Percentiles rank a stretch among this genome's conserved stretches.
Conservation (phyloP, 2,797 vertebrate genomes). For the Leptoclinus maculatus region DNA sequence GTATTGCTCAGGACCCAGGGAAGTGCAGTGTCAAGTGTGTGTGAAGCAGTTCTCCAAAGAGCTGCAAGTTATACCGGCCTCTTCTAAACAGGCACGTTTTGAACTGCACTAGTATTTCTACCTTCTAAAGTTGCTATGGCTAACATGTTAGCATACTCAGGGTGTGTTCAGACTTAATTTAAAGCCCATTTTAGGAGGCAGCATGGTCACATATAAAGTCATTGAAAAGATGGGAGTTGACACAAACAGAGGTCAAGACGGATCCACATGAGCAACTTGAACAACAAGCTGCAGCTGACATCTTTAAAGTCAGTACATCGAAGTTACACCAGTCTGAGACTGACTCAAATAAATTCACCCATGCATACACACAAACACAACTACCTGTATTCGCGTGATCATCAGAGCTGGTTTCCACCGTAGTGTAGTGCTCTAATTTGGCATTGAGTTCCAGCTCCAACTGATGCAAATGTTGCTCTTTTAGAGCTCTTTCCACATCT, state of each 20-base stretch:
- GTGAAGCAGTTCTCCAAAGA: too few species aligned
- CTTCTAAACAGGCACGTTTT: too few species aligned
- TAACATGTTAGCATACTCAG: background rate
- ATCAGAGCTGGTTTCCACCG: conserved; percentile 84
- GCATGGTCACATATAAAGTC: background rate
- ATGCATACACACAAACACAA: background rate
- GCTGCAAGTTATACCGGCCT: too few species aligned
- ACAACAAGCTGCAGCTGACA: background rate
- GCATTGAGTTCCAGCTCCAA: conserved; percentile 89
- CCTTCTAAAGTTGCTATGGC: background rate
- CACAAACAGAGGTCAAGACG: background rate
- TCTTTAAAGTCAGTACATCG: background rate
- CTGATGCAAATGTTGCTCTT: conserved; percentile 87
- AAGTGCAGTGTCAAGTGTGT: too few species aligned
- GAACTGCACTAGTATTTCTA: background rate
- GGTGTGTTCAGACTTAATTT: background rate
- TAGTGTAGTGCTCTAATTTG: conserved; percentile 95
- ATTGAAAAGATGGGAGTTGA: background rate
- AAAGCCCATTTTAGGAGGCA: background rate
- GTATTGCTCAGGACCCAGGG: too few species aligned
- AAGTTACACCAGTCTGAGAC: background rate
- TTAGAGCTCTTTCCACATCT: conserved; percentile 91
- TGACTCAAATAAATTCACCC: background rate
- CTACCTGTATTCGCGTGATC: conserved; percentile 84
- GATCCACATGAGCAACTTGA: background rate